These are phyloP conservation scores for Macrocentrus cingulum DNA, from an alignment of 1,140 invertebrate species.

Conservation along the genomic window DNA sequence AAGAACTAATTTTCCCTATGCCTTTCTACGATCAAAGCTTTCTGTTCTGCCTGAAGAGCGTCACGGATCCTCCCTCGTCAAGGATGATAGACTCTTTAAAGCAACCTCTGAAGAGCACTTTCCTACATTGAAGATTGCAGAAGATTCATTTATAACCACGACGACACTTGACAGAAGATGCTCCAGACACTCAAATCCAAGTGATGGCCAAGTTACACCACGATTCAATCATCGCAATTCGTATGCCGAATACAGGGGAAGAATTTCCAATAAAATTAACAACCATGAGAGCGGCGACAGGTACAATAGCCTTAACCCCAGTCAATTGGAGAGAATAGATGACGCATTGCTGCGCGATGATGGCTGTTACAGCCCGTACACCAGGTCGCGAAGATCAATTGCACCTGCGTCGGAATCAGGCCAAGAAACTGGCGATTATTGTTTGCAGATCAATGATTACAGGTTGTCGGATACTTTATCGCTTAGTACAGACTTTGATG, in stretches of 20 bases:
- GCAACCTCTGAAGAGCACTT: conserved; percentile 58
- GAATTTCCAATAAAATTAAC: conserved; percentile 9
- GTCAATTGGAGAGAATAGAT: conserved; percentile 46
- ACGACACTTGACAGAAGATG: conserved; percentile 51
- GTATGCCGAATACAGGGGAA: conserved; percentile 40
- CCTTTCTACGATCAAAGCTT: conserved; percentile 73
- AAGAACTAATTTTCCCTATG: conserved; percentile 74
- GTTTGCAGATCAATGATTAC: conserved; percentile 30
- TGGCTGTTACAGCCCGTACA: conserved; percentile 27
- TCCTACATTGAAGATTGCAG: conserved; percentile 48
- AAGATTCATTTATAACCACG: conserved; percentile 48
- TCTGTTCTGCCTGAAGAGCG: conserved; percentile 76
- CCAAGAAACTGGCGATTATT: conserved; percentile 12
- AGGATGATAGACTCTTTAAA: conserved; percentile 53
- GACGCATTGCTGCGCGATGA: conserved; percentile 39
- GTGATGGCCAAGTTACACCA: conserved; percentile 33
- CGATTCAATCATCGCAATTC: conserved; percentile 40
- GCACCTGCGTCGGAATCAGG: background rate
- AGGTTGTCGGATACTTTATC: conserved; percentile 40
- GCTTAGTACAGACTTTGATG: conserved; percentile 38
- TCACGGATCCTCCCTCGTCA: conserved; percentile 40
- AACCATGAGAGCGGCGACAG: conserved; percentile 42
- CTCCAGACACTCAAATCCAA: conserved; percentile 35
- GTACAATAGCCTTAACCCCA: conserved; percentile 45
- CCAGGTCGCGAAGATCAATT: background rate